Conservation (phyloP, 2,797 vertebrate genomes). For the Chrysocyon brachyurus region DNA sequence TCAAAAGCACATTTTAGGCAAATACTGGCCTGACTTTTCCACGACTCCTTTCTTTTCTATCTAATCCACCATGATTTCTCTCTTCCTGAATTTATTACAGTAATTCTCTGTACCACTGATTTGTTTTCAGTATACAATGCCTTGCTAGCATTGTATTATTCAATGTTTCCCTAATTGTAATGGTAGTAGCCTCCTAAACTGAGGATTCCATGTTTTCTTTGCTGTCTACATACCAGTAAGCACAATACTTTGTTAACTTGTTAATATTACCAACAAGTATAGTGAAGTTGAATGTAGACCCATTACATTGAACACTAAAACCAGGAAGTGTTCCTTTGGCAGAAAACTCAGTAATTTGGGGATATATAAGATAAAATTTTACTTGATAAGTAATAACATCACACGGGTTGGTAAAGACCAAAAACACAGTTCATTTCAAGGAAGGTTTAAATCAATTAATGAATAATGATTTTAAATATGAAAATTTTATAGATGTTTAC, state of each 20-base stretch:
- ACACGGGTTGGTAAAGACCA: neutral
- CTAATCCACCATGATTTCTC: neutral
- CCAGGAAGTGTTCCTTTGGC: neutral
- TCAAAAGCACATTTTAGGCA: neutral
- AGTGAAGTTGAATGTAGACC: neutral
- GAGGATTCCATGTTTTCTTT: neutral
- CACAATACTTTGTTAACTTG: neutral
- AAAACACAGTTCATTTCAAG: neutral
- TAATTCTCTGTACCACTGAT: neutral
- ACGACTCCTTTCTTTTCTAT: neutral
- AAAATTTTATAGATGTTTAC: neutral
- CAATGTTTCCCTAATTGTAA: neutral
- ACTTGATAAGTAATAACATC: neutral
- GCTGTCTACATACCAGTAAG: neutral
- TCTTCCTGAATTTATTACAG: neutral
- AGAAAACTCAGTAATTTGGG: constrained; percentile 1
- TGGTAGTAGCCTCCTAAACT: neutral
- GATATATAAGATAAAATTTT: neutral
- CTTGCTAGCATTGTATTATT: neutral
- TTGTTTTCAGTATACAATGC: neutral
- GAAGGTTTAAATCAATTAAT: neutral
- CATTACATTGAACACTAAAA: neutral
- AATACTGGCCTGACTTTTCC: neutral
- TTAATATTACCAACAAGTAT: neutral
- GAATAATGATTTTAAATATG: constrained; percentile 14